Percentiles rank a stretch among this genome's conserved stretches.
These are phyloP conservation scores for Bungarus multicinctus DNA, from an alignment of 2,113 vertebrate species.

Conservation along the genomic window DNA sequence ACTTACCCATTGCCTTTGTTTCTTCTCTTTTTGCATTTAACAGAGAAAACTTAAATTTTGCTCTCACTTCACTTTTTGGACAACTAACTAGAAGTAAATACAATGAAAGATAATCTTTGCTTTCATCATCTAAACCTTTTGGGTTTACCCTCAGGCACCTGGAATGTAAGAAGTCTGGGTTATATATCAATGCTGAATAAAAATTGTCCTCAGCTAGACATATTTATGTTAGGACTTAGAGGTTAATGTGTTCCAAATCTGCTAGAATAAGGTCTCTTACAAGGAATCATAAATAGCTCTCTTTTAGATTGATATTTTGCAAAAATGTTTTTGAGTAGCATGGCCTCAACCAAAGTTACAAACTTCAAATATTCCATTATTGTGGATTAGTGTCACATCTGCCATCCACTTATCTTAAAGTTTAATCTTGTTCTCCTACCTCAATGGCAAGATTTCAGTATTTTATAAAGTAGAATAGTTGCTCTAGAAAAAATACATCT, in stretches of 20 bases:
- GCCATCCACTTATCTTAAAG: background rate
- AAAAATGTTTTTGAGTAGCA: background rate
- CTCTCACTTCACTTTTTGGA: slow-evolving; percentile 99
- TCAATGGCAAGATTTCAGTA: background rate
- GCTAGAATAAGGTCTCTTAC: background rate
- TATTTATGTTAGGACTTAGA: background rate
- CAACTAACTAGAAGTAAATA: slow-evolving; percentile 98
- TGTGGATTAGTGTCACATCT: background rate
- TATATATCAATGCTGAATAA: background rate
- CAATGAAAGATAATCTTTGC: slow-evolving; percentile 97
- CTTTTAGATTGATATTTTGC: background rate
- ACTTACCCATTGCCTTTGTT: slow-evolving; percentile 98
- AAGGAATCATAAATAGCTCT: background rate
- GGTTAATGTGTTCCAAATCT: background rate
- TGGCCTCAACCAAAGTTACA: background rate
- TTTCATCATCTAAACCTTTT: slow-evolving; percentile 98
- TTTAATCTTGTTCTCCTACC: background rate
- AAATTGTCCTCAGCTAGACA: background rate
- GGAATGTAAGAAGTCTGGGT: slow-evolving; percentile 35
- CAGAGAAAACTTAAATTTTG: slow-evolving; percentile 99
- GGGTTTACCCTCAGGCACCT: slow-evolving; percentile 99
- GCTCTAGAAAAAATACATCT: background rate
- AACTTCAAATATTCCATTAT: background rate
- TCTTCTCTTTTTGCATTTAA: slow-evolving; percentile 97
- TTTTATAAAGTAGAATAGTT: background rate